These are phyloP conservation scores for Drosophila kuntzei DNA, from an alignment of 2,888 invertebrate genomes.

Conservation along the genomic window DNA sequence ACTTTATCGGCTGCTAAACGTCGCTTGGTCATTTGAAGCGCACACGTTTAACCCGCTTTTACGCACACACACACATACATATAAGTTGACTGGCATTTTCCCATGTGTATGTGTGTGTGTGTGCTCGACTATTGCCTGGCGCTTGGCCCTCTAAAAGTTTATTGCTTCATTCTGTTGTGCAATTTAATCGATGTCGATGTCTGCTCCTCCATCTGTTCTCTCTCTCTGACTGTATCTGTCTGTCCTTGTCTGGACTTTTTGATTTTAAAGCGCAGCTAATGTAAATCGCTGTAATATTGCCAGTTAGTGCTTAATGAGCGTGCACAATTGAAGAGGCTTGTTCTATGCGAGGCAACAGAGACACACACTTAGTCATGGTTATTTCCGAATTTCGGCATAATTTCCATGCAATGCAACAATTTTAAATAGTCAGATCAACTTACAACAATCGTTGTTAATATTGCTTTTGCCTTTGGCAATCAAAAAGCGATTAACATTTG, in stretches of 20 bases:
- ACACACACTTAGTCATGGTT: neutral
- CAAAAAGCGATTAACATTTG: slow-evolving; percentile 13
- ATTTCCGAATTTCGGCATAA: slow-evolving; percentile 8
- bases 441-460: neutral
- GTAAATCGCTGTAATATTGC: slow-evolving; percentile 74
- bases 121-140: slow-evolving; percentile 39
- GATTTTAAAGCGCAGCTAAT: slow-evolving; percentile 76
- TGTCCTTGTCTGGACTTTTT: slow-evolving; percentile 23
- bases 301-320: slow-evolving; percentile 72
- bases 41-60: slow-evolving; percentile 80
- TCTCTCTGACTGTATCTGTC: neutral
- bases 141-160: slow-evolving; percentile 76
- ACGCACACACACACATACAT: slow-evolving; percentile 57
- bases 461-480: slow-evolving; percentile 12
- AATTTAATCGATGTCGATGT: slow-evolving; percentile 75
- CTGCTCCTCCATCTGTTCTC: slow-evolving; percentile 17
- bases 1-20: slow-evolving; percentile 81
- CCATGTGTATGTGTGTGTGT: slow-evolving; percentile 17
- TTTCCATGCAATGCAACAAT: slow-evolving; percentile 8
- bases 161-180: slow-evolving; percentile 79
- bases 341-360: slow-evolving; percentile 4
- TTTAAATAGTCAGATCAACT: slow-evolving; percentile 13
- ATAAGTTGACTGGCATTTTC: slow-evolving; percentile 59
- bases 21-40: slow-evolving; percentile 79
- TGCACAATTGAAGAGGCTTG: slow-evolving; percentile 54